Evolutionary conservation across 2,888 invertebrate genomes (phyloP).

Genomic region (Dendrolimus houi): DNA sequence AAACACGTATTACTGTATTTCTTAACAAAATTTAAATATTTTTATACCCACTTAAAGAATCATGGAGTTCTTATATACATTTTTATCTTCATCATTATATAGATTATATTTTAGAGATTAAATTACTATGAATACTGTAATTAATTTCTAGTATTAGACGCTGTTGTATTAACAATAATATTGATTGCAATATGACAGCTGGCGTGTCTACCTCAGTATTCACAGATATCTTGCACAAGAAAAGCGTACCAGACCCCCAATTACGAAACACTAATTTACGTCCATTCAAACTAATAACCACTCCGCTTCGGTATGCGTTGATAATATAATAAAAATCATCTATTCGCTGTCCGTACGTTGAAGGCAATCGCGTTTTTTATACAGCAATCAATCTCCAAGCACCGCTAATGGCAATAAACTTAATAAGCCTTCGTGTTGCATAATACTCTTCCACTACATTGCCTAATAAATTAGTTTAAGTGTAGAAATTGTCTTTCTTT

Average conservation of each 20-base stretch:
- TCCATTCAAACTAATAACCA: background rate
- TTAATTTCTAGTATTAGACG: no score
- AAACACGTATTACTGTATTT: no score
- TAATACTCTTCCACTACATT: constrained; percentile 11
- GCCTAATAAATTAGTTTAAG: constrained; percentile 1
- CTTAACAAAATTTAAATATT: no score
- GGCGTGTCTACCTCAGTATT: no score
- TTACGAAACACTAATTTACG: background rate
- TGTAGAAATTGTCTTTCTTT: background rate
- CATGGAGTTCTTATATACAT: no score
- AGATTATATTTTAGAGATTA: no score
- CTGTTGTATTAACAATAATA: no score
- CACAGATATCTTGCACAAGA: no score
- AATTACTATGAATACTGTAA: no score
- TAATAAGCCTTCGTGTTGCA: constrained; percentile 16
- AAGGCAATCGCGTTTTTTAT: constrained; percentile 45
- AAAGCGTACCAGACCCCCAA: background rate
- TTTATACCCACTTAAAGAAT: no score
- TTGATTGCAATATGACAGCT: no score
- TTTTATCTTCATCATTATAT: no score
- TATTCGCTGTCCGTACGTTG: background rate
- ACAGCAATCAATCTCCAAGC: constrained; percentile 43
- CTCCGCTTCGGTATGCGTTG: background rate
- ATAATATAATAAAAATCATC: background rate
- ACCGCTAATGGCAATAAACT: constrained; percentile 31